Conservation (phyloP, 2,888 invertebrate genomes). For the Meganola albula region DNA sequence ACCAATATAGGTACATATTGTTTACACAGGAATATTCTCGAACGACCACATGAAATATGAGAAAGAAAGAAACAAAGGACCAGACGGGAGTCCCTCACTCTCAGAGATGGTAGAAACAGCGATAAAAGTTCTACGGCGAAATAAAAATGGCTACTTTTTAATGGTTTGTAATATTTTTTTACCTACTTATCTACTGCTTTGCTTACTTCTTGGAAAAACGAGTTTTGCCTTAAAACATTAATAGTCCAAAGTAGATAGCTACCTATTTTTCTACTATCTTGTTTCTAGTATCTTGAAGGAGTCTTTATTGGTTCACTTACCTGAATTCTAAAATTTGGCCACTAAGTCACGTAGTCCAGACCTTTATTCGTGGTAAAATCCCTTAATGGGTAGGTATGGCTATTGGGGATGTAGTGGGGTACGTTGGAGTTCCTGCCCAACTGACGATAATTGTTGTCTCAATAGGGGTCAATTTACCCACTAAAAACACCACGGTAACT, state of each 20-base stretch:
- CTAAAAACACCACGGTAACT: too few species aligned
- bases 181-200: not conserved
- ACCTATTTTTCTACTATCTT: not conserved
- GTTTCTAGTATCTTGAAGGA: not conserved
- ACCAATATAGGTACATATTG: too few species aligned
- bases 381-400: too few species aligned
- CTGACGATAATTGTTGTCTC: too few species aligned
- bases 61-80: slow-evolving; percentile 80
- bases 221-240: not conserved
- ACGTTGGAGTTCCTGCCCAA: too few species aligned
- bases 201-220: too few species aligned
- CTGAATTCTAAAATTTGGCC: too few species aligned
- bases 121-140: slow-evolving; percentile 82
- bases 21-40: slow-evolving; percentile 89
- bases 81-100: slow-evolving; percentile 85
- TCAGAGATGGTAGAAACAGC: slow-evolving; percentile 88
- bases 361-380: too few species aligned
- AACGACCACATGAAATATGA: slow-evolving; percentile 88
- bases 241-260: not conserved
- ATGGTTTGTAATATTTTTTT: slow-evolving; percentile 73
- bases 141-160: slow-evolving; percentile 83
- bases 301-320: too few species aligned
- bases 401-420: too few species aligned
- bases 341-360: too few species aligned
- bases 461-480: too few species aligned